Evolutionary conservation across 2,797 vertebrate genomes (phyloP).

Genomic region (Crocidura indochinensis): DNA sequence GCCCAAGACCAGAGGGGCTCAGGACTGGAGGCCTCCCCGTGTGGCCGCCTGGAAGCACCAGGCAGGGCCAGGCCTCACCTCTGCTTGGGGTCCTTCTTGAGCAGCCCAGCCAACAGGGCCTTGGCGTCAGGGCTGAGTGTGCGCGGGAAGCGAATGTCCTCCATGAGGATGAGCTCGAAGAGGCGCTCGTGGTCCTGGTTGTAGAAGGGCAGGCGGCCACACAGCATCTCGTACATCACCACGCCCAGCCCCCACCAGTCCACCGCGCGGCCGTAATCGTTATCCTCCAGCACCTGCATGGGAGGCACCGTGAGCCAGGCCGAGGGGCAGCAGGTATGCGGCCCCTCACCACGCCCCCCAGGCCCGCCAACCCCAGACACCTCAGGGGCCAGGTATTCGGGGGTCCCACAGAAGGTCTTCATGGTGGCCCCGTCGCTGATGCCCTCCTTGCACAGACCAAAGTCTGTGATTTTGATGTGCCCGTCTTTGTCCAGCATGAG

Average conservation of each 20-base stretch:
- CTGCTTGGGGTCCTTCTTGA: constrained; percentile 97
- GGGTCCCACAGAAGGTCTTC: constrained; percentile 98
- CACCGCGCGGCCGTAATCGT: constrained; percentile 96
- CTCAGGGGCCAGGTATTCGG: constrained; percentile 97
- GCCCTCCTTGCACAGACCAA: constrained; percentile 98
- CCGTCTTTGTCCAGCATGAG: constrained; percentile 98
- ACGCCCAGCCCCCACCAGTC: constrained; percentile 99
- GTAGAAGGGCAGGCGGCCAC: constrained; percentile 97
- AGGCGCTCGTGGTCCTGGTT: constrained; percentile 98
- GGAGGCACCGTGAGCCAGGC: neutral
- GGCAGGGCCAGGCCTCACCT: constrained; percentile 88
- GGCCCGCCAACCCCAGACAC: constrained; percentile 86
- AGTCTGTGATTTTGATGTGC: constrained; percentile 98
- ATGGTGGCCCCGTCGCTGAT: constrained; percentile 97
- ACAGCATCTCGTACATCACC: constrained; percentile 99
- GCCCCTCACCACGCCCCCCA: neutral
- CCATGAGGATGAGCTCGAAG: constrained; percentile 98
- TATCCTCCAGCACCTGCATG: constrained; percentile 96
- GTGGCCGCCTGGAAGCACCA: neutral
- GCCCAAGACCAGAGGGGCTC: neutral
- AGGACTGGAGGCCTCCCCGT: too few relatives aligned
- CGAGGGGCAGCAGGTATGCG: neutral
- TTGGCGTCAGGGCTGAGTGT: constrained; percentile 95
- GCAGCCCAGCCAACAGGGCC: constrained; percentile 94
- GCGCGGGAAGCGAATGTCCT: constrained; percentile 97